Evolutionary conservation across 2,888 invertebrate species (phyloP).

Genomic region (Drosophila mimica): DNA sequence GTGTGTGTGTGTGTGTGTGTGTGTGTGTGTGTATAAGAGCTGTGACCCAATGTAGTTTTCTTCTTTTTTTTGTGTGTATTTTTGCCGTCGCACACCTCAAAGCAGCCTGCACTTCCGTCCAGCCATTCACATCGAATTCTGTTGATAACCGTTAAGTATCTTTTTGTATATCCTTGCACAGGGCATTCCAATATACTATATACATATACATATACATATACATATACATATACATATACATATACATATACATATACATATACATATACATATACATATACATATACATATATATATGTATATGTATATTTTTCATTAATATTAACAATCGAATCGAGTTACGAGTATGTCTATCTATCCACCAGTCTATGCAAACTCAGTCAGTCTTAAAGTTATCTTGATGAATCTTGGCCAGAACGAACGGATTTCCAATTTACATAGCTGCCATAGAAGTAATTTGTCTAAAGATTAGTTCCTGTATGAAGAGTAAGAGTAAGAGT

Average conservation of each 20-base stretch:
- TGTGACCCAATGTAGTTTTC: constrained; percentile 43
- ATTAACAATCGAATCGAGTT: not conserved
- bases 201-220: not conserved
- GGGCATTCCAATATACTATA: not conserved
- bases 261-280: not conserved
- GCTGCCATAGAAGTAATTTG: not conserved
- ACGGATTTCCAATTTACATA: not conserved
- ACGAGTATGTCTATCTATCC: not conserved
- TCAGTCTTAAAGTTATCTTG: not conserved
- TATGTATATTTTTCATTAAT: not conserved
- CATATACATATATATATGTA: not conserved
- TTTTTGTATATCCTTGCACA: not conserved
- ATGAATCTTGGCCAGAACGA: not conserved
- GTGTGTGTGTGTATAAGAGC: constrained; percentile 22
- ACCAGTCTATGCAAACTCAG: not conserved
- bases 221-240: not conserved
- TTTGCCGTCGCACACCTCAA: constrained; percentile 3
- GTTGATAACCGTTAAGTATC: not conserved
- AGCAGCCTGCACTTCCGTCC: not conserved
- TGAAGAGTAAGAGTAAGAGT: not conserved
- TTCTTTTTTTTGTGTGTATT: constrained; percentile 50
- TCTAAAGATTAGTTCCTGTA: not conserved
- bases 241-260: not conserved
- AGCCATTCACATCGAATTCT: not conserved
- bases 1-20: constrained; percentile 40